These are phyloP conservation scores for Cremastinae sp. DNA, from an alignment of 2,888 invertebrate genomes.

Conservation along the genomic window DNA sequence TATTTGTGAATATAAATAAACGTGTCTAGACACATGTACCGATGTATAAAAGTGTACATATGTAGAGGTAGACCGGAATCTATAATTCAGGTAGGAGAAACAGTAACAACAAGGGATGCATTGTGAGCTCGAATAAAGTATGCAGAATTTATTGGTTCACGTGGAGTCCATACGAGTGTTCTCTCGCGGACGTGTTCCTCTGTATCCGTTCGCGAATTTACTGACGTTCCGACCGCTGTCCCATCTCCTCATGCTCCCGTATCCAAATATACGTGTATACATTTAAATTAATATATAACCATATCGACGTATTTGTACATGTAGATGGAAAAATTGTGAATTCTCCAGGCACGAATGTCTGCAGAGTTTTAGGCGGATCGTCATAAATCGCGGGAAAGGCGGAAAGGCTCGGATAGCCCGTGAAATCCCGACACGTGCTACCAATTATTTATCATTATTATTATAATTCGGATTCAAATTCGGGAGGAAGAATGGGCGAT, in stretches of 20 bases:
- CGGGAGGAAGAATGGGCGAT: slow-evolving; percentile 16
- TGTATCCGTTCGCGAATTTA: slow-evolving; percentile 54
- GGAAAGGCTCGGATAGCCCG: slow-evolving; percentile 36
- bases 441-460: slow-evolving; percentile 55
- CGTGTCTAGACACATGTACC: slow-evolving; percentile 13
- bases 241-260: background rate
- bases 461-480: slow-evolving; percentile 47
- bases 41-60: slow-evolving; percentile 11
- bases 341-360: background rate
- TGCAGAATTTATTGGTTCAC: slow-evolving; percentile 71
- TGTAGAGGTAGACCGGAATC: slow-evolving; percentile 13
- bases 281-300: background rate
- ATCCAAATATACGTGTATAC: slow-evolving; percentile 4
- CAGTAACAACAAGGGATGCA: slow-evolving; percentile 61
- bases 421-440: slow-evolving; percentile 28
- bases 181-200: slow-evolving; percentile 35
- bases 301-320: background rate
- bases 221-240: slow-evolving; percentile 29
- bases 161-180: slow-evolving; percentile 26
- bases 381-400: too few species aligned
- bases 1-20: slow-evolving; percentile 8
- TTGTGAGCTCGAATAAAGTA: slow-evolving; percentile 72
- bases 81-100: slow-evolving; percentile 53
- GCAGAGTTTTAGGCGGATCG: background rate
- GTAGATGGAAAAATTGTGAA: background rate